A percentile compares a stretch with the other conserved stretches of the same genome.
Conservation (phyloP, 2,797 vertebrate genomes). For the Galago senegalensis region DNA sequence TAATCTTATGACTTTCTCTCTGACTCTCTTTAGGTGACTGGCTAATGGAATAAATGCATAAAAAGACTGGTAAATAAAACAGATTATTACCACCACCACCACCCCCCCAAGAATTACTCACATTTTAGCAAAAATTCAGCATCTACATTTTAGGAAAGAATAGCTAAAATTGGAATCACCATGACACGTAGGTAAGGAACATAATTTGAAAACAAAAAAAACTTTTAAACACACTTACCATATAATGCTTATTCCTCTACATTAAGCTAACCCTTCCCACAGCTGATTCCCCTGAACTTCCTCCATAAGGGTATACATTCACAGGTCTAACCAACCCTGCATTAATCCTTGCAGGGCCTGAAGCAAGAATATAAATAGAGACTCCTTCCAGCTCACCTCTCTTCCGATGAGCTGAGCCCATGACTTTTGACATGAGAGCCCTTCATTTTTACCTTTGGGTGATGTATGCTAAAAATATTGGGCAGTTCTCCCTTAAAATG, state of each 20-base stretch:
- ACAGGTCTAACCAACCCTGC: neutral
- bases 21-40: neutral
- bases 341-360: neutral
- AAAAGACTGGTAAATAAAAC: neutral
- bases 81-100: neutral
- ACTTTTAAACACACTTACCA: neutral
- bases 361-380: neutral
- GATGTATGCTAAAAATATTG: neutral
- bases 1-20: neutral
- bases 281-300: neutral
- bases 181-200: neutral
- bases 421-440: neutral
- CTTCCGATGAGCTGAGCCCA: neutral
- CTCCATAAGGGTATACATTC: neutral
- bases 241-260: neutral
- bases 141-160: slow-evolving; percentile 41
- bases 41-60: neutral
- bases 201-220: slow-evolving; percentile 8
- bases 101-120: neutral
- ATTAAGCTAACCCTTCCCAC: neutral
- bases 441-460: neutral
- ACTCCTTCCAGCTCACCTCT: neutral
- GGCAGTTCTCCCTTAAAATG: neutral
- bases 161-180: neutral
- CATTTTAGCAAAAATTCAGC: slow-evolving; percentile 30